Evolutionary conservation across 2,888 invertebrate species (phyloP), one percentile per base, ranked within the genome.

Genomic region (Subacronicta megacephala): DNA sequence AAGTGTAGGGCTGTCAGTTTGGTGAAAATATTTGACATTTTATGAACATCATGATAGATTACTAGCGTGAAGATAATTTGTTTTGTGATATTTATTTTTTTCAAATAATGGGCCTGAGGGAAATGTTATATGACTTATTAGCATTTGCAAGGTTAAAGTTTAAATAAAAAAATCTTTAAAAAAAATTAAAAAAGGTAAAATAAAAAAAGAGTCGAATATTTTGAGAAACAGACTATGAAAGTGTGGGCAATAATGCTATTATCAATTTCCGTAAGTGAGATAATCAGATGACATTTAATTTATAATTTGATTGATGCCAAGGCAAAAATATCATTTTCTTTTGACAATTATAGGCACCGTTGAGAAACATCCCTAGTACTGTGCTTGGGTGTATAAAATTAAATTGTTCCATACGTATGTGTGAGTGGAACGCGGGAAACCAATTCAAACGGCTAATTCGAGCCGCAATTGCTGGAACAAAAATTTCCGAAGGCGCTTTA

Each of bases 401-500:
- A 75, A 72, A 78, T 78, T 56, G 75, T 83, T 86, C 72, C 75
- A 73, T 80, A 82, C 72, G 75, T 55, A 20, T 77, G 82, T 82
- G 82, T 80, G 85, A 58, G 77, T 71, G 78, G 76, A 77, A 82
- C 83, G 85, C 83, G 83, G 76, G 81, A 82, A 82, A 87, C 80
- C 88, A 85, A 89, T 90, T 87, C 80, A 84, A 90, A 88, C 82
- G 88, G 90, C 90, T 91, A 92, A 92, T 92, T 92, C 88, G 88
- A 90, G 86, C 77, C 67, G 71, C 74, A 78, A 81, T 77, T 78
- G 78, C 77, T 75, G 70, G 72, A 78, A 81, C 82, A 78, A 71
- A 75, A 77, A 77, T 63, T 69, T 76, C 64, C 72, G 59, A 69
- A 76, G 72, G 63, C 72, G 72, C 72, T 81, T 82, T 79, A 83